Conservation (phyloP, 2,888 invertebrate genomes). For the Drosophila mayaguana region DNA sequence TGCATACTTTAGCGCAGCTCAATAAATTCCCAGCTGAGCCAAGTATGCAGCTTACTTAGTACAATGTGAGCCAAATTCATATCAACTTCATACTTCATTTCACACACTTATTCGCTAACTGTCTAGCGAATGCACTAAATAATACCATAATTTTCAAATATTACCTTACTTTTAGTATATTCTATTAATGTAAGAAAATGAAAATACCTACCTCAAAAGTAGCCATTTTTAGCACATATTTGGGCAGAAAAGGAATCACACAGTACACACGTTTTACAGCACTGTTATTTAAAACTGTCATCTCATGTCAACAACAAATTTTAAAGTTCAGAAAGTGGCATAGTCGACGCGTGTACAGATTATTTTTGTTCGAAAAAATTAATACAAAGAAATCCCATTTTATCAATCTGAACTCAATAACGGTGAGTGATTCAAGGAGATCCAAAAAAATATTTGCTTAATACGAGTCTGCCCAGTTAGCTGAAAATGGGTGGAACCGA, state of each 20-base stretch:
- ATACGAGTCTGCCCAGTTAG: constrained; percentile 29
- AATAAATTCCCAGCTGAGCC: neutral
- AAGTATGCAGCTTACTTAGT: constrained; percentile 17
- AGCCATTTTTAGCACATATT: neutral
- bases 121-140: neutral
- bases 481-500: constrained; percentile 71
- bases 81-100: neutral
- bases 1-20: constrained; percentile 31
- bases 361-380: neutral
- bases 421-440: constrained; percentile 13
- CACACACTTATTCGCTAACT: neutral
- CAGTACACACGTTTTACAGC: constrained; percentile 21
- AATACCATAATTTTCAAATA: neutral
- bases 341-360: neutral
- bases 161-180: neutral
- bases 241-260: neutral
- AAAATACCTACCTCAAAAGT: neutral
- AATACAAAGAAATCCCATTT: neutral
- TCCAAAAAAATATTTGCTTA: neutral
- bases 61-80: neutral
- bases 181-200: neutral
- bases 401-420: constrained; percentile 13
- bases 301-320: constrained; percentile 29
- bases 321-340: neutral
- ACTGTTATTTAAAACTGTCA: constrained; percentile 40